Conservation (phyloP, 2,113 vertebrate species). For the Sceloporus undulatus region DNA sequence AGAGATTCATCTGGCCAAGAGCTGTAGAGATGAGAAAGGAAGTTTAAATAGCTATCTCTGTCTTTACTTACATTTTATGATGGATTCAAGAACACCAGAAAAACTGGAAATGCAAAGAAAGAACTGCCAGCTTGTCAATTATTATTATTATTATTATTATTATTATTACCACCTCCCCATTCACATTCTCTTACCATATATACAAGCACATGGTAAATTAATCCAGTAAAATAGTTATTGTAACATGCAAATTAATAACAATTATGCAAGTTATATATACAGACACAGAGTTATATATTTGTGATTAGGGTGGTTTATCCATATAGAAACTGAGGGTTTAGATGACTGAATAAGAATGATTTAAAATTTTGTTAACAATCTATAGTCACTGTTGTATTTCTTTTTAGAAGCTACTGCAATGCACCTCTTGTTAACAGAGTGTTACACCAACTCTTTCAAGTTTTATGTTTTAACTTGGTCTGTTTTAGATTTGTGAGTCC, state of each 20-base stretch:
- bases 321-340: not conserved
- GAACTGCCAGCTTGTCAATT: not conserved
- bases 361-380: not conserved
- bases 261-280: not conserved
- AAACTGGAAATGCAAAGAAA: not conserved
- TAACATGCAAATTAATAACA: not conserved
- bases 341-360: constrained; percentile 6
- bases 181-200: not conserved
- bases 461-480: too few relatives aligned
- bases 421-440: not conserved
- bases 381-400: not conserved
- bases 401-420: not conserved
- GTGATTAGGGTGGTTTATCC: too few relatives aligned
- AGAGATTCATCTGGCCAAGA: not conserved
- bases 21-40: not conserved
- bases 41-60: not conserved
- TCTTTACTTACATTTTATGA: not conserved
- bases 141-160: too few relatives aligned
- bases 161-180: not conserved
- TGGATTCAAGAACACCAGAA: too few relatives aligned
- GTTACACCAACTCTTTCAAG: too few relatives aligned
- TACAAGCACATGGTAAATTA: not conserved
- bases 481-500: too few relatives aligned
- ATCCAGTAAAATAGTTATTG: not conserved
- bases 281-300: too few relatives aligned